A percentile compares a stretch with the other conserved stretches of the same genome.
Conservation (phyloP, 2,888 invertebrate species). For the Andrena fulva region DNA sequence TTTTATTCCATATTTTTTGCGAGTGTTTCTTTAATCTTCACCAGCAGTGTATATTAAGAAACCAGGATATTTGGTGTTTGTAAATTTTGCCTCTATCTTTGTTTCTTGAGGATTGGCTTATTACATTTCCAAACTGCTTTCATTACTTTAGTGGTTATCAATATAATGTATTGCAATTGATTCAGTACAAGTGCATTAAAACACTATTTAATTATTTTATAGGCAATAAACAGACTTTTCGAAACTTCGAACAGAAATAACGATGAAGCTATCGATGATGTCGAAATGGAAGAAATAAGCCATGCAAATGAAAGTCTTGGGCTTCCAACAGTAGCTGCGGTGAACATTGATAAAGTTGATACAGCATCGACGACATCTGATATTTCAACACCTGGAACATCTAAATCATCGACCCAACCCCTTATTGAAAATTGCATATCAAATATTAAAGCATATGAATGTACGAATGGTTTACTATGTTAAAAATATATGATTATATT, state of each 20-base stretch:
- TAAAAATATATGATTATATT: neutral
- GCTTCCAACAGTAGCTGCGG: neutral
- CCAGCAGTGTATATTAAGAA: too few species aligned
- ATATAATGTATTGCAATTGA: neutral
- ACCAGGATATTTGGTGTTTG: too few species aligned
- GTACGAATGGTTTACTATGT: neutral
- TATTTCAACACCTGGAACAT: neutral
- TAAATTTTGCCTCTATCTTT: too few species aligned
- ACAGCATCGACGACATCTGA: neutral
- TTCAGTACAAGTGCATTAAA: too few species aligned
- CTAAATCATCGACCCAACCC: slow-evolving; percentile 1
- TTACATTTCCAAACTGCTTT: too few species aligned
- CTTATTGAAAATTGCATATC: neutral
- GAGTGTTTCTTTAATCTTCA: too few species aligned
- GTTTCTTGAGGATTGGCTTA: too few species aligned
- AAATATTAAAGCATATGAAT: neutral
- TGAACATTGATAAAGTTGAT: neutral
- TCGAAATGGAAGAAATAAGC: neutral
- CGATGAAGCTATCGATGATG: neutral
- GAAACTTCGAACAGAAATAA: neutral
- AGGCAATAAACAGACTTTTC: neutral
- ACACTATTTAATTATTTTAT: neutral
- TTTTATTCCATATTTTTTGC: too few species aligned
- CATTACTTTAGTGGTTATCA: too few species aligned
- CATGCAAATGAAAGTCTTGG: neutral